phyloP scores from a whole-genome alignment of 2,113 vertebrate species.

The Nothocercus nigrocapillus region DNA sequence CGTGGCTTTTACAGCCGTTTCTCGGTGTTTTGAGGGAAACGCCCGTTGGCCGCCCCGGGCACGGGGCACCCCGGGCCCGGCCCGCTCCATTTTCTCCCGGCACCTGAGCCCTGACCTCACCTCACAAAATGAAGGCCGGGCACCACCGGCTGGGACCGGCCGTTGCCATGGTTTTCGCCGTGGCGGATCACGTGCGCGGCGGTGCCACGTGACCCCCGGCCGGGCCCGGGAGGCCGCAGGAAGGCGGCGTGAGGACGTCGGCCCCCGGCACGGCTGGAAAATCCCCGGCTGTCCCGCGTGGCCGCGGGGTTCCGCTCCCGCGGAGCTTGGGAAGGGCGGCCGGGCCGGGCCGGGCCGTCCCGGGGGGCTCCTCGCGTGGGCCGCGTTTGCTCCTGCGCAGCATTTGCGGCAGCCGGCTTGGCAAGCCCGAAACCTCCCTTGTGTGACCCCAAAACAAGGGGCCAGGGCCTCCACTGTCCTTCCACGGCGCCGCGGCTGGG shows the following conservation, averaged over 20 bases:
- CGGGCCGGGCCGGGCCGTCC: not conserved
- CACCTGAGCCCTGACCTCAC: slow-evolving; percentile 87
- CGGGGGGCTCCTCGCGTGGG: no score
- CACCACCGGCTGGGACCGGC: slow-evolving; percentile 88
- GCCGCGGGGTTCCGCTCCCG: not conserved
- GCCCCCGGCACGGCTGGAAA: no score
- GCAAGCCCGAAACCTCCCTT: no score
- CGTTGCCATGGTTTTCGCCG: slow-evolving; percentile 90
- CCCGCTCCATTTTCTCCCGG: slow-evolving; percentile 84
- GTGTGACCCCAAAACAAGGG: no score
- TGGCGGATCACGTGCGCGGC: slow-evolving; percentile 85
- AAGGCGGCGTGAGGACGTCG: no score
- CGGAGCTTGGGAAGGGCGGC: no score
- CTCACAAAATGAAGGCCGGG: slow-evolving; percentile 90
- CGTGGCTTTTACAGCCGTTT: rapidly evolving
- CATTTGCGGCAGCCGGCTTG: no score
- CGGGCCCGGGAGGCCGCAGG: no score
- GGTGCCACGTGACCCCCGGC: slow-evolving; percentile 14
- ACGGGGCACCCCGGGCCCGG: not conserved
- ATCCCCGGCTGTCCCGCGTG: no score
- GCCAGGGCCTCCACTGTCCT: no score
- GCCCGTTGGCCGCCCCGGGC: rapidly evolving
- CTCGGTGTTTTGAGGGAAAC: not conserved
- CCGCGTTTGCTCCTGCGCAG: no score
- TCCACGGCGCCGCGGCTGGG: no score